Base-by-base conservation (phyloP, 1,140 invertebrate genomes). In the Drosophila sulfurigaster region DNA sequence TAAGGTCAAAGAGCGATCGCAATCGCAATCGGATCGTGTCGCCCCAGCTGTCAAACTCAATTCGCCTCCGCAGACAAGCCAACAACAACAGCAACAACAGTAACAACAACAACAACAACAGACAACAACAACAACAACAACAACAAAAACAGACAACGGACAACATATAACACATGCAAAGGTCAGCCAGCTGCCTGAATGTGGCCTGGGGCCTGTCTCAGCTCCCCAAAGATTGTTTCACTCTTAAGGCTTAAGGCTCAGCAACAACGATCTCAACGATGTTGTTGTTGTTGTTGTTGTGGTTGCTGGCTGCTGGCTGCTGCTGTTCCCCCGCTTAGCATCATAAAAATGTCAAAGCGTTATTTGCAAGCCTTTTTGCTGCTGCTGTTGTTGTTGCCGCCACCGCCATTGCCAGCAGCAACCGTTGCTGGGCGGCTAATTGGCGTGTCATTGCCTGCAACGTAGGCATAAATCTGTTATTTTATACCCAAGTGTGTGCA, bases 311-410 rank as follows among this genome's bases (percentile, higher is more conserved):
- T 67, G 62, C 20, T 70, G 52, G 49, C 43, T 51, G 64, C 38
- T 69, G 64, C 35, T 66, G 76, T 80, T 66, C 54, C 79, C 72
- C 71, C 77, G 82, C 88, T 91, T 91, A 80, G 80, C 89, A 88
- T 91, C 88, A 91, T 91, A 91, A 91, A 91, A 91, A 91, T 88
- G 88, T 91, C 88, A 91, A 91, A 88, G 88, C 83, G 82, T 87
- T 91, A 91, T 91, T 91, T 91, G 87, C 80, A 66, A 70, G 83
- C 56, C 71, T 77, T 72, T 75, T 80, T 66, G 75, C 35, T 70
- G 52, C 57, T 76, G 71, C 30, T 46, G 57, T 16, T 63, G 54
- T 57, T 41, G 54, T 1, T 54, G 52, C 32, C 49, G 60, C 56
- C 49, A 56, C 67, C 16, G 16, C 1, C 20, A 20, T 20, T 20